Base-by-base conservation (phyloP, 2,797 vertebrate genomes). In the Steatocranus sp. region DNA sequence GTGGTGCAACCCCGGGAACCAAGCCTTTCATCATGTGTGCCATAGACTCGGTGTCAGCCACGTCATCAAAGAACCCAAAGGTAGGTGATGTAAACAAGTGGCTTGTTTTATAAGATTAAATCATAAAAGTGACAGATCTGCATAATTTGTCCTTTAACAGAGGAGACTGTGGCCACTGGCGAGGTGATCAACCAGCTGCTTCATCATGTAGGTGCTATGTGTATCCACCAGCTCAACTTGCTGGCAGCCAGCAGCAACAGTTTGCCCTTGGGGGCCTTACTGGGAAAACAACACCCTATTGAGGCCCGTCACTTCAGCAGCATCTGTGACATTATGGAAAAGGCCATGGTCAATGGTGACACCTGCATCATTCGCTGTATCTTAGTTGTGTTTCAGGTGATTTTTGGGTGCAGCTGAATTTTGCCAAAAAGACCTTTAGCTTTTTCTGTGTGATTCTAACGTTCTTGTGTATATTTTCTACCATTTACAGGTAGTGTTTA, bases 261-360 rank as follows among this genome's bases (percentile, higher is more conserved):
- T 85, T 93, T 98, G 76, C 98, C 98, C 38, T 96, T 99, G 81
- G 97, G 97, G 32, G 96, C 95, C 18, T 97, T 99, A 27, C 75
- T 99, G 93, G 98, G 97, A 82, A 99, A 99, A 92, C 98, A 99
- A 50, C 98, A 99, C 87, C 98, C 97, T 1, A 99, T 99, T 2
- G 99, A 99, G 94, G 97, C 97, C 1, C 97, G 97, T 87, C 98
- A 99, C 90, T 97, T 99, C 51, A 98, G 97, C 96, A 98, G 97
- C 88, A 99, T 99, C 91, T 99, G 99, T 90, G 98, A 99, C 94
- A 99, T 99, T 75, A 99, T 99, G 98, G 99, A 99, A 90, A 99
- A 98, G 91, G 98, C 99, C 83, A 99, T 99, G 99, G 98, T 98
- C 79, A 98, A 98, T 30, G 97, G 97, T 25, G 98, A 99, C 78